These are phyloP conservation scores for Drosophila pseudotakahashii DNA, from an alignment of 2,888 invertebrate genomes.

Conservation along the genomic window DNA sequence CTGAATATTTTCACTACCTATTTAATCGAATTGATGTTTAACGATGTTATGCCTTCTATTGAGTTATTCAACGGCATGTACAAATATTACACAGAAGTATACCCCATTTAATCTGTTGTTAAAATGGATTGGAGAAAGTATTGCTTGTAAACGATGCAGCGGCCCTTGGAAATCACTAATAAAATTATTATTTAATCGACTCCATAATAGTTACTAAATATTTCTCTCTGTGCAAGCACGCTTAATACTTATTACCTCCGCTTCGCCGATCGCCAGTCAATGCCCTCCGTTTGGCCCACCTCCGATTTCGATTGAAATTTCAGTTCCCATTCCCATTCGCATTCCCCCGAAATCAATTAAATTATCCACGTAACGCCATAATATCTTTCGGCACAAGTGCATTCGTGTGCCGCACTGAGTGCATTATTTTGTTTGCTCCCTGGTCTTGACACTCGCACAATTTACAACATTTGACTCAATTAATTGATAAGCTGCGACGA, in stretches of 20 bases:
- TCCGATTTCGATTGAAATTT: background rate
- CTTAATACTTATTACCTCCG: background rate
- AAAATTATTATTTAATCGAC: background rate
- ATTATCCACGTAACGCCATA: conserved; percentile 3
- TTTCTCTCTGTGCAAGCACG: conserved; percentile 13
- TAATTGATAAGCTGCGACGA: conserved; percentile 44
- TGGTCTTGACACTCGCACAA: conserved; percentile 28
- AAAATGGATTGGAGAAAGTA: background rate
- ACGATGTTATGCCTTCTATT: too few species aligned
- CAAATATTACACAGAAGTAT: too few species aligned
- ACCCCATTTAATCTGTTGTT: too few species aligned
- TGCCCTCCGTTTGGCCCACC: conserved; percentile 3
- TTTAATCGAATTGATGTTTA: too few species aligned
- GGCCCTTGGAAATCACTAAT: too few species aligned
- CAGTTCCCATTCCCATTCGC: background rate
- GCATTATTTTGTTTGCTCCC: conserved; percentile 14
- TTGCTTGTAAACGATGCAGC: background rate
- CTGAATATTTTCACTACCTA: too few species aligned
- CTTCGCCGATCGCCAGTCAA: conserved; percentile 6
- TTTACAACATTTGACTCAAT: conserved; percentile 51
- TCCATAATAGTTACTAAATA: background rate
- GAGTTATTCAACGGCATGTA: too few species aligned
- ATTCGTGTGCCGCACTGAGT: conserved; percentile 5
- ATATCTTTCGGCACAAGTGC: conserved; percentile 10
- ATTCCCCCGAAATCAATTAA: background rate